Evolutionary conservation across 2,888 invertebrate species (phyloP), one percentile per base, ranked within the genome.

Genomic region (Eutolmus rufibarbis): DNA sequence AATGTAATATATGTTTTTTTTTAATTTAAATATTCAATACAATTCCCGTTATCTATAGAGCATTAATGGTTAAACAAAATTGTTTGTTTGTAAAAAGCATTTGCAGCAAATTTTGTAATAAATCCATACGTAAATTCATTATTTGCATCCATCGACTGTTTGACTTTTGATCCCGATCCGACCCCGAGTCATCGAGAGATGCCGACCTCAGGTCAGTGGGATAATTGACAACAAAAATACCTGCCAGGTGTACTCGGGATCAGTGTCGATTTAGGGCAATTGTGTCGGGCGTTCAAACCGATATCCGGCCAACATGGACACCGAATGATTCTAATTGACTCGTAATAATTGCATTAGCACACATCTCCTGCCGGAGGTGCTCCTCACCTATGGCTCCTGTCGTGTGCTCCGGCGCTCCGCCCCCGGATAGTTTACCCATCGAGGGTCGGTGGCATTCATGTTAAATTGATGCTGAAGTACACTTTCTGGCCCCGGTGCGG

Each of bases 321-420:
- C 84, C 84, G 57, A 40, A 84, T 74, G 84, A 74, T 66, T 74
- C 66, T 84, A 84, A 84, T 84, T 84, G 84, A 40, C 84, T 84
- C 84, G 84, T 43, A 84, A 84, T 84, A 84, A 84, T 84, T 84
- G 84, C 66, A 84, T 84, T 84, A 84, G 66, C 84, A 84, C 84
- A 84, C 51, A 51, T n/a, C 56, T 56, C 34, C 31, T 81, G 28
- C 81, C 56, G 31, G 28, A 56, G 81, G 81, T 81, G 28, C 81
- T 81, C 56, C 51, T 81, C 81, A 51, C 51, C 81, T 51, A 51
- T 46, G 56, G 51, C 46, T 51, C 7, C 9, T 81, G 28, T 16
- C 31, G 66, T 23, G 66, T 66, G 28, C 46, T 8, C 57, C 4
- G 28, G 28, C 28, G 23, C 23, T 66, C 19, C 19, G 19, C 28